These are phyloP conservation scores for Nomada fucata DNA, from an alignment of 2,888 invertebrate species.

Conservation along the genomic window DNA sequence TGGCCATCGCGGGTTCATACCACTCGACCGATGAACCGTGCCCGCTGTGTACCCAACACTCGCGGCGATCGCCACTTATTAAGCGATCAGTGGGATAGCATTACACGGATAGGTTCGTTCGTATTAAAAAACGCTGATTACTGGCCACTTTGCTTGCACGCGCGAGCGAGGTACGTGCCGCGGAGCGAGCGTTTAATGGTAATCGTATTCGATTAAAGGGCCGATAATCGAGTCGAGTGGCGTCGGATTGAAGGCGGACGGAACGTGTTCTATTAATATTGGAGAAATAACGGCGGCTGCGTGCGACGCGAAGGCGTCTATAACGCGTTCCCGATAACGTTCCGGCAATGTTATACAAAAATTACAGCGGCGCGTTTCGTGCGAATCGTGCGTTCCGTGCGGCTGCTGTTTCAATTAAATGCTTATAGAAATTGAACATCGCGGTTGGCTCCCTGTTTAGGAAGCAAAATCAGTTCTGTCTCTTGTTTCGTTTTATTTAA, in stretches of 20 bases:
- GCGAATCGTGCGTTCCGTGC: too few species aligned
- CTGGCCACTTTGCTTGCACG: background rate
- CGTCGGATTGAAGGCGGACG: background rate
- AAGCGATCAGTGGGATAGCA: conserved; percentile 10
- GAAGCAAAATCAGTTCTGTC: too few species aligned
- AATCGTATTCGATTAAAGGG: background rate
- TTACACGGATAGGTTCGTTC: background rate
- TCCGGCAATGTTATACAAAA: too few species aligned
- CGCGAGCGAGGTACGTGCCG: background rate
- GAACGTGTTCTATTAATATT: too few species aligned
- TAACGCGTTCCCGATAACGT: too few species aligned
- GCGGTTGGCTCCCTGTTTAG: too few species aligned
- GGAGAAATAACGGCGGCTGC: too few species aligned
- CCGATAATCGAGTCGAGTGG: background rate
- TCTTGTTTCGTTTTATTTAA: too few species aligned
- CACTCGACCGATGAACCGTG: conserved; percentile 22
- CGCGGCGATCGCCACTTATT: conserved; percentile 35
- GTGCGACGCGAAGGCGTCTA: too few species aligned
- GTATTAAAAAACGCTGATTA: conserved; percentile 37
- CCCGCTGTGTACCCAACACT: conserved; percentile 21
- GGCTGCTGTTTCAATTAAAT: too few species aligned
- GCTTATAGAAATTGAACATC: too few species aligned
- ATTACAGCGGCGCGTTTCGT: too few species aligned
- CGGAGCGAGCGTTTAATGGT: background rate
- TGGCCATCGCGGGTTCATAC: conserved; percentile 21